Percentiles rank a stretch among this genome's conserved stretches.
phyloP scores from a whole-genome alignment of 2,888 invertebrate genomes.

The Syrphus vitripennis region DNA sequence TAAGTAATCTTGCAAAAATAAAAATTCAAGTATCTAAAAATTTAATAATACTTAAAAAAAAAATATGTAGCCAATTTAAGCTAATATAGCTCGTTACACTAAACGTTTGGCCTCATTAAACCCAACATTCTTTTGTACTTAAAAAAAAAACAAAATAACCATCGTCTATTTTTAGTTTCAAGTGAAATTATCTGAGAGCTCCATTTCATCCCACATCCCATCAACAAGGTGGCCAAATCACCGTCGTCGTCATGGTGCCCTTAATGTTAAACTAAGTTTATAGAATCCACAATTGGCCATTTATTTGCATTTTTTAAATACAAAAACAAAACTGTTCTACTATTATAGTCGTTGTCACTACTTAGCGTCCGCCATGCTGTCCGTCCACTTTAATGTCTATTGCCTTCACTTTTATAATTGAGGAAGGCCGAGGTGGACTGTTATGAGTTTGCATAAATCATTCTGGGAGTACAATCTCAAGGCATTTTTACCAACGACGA shows the following conservation, averaged over 20 bases:
- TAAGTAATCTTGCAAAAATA: not conserved
- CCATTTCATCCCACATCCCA: slow-evolving; percentile 19
- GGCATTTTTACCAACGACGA: slow-evolving; percentile 6
- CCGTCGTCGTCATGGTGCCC: slow-evolving; percentile 18
- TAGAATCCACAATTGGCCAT: slow-evolving; percentile 23
- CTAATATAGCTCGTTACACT: slow-evolving; percentile 15
- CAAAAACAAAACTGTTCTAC: not conserved
- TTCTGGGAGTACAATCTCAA: slow-evolving; percentile 40
- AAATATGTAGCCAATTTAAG: not conserved
- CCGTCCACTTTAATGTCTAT: slow-evolving; percentile 1
- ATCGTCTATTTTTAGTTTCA: slow-evolving; percentile 21
- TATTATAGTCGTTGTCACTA: not conserved
- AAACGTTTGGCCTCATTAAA: not conserved
- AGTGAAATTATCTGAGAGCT: slow-evolving; percentile 1
- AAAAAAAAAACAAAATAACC: not conserved
- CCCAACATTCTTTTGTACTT: not conserved
- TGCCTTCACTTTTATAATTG: slow-evolving; percentile 32
- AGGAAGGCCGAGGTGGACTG: slow-evolving; percentile 47
- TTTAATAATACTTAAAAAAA: slow-evolving; percentile 20
- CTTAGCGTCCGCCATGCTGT: not conserved
- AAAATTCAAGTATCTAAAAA: too few relatives aligned
- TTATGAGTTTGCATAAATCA: slow-evolving; percentile 64
- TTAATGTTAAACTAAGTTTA: not conserved
- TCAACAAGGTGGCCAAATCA: slow-evolving; percentile 26
- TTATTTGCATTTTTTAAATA: slow-evolving; percentile 21